Base-by-base conservation (phyloP, 2,888 invertebrate genomes). In the Lutraria lutraria region DNA sequence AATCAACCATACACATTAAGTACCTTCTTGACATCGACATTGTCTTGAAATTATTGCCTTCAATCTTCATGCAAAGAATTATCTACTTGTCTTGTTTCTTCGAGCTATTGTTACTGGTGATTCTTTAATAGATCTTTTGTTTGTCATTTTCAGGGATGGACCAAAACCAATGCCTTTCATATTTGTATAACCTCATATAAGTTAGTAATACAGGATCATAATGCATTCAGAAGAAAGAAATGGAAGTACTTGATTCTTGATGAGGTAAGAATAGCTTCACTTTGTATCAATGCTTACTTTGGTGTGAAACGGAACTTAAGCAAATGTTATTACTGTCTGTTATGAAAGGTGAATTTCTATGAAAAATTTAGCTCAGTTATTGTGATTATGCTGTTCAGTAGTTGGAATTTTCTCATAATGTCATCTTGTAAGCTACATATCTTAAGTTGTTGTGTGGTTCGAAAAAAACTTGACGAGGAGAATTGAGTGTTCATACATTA, bases 201-300 rank as follows among this genome's bases (percentile, higher is more conserved):
- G 97, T 97, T 99, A 93, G 99, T 99, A 86, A 99, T 99, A 95
- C 99, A 99, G 97, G 99, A 99, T 97, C 99, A 99, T 97, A 98
- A 99, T 97, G 98, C 99, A 96, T 99, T 99, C 97, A 97, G 99
- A 87, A 97, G 99, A 93, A 99, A 99, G 97, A 98, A 99, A 93
- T 99, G 99, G 99, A 99, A 99, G 96, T 99, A 99, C 97, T 97
- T 99, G 83, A 99, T 99, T 93, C 97, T 99, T 86, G 99, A 99
- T 96, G 99, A 97, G 95, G 97, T 97, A 93, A 93, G 93, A 29
- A 25, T 1, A 53, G 8, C n/a, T 79, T 4, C 43, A 43, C 43
- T 8, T 4, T 43, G 8, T 43, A 43, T 43, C 43, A 43, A 4
- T 43, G 43, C 8, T 43, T 43, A 8, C 43, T 43, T 43, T 43